Conservation (phyloP, 2,888 invertebrate genomes). For the Nephrotoma guestfalica region DNA sequence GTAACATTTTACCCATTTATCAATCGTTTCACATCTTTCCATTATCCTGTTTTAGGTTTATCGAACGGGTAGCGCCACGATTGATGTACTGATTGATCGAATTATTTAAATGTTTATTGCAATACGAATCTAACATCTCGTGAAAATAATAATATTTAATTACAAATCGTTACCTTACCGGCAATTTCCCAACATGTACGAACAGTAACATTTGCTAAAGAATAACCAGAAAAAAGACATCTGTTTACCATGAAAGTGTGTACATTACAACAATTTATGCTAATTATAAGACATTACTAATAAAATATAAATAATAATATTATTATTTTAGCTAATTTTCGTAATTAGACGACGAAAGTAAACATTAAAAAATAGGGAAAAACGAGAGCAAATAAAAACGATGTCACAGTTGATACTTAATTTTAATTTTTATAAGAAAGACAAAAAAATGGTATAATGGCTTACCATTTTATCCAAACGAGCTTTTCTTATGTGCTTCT, state of each 20-base stretch:
- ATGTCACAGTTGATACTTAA: neutral
- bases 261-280: neutral
- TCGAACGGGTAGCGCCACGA: too few species aligned
- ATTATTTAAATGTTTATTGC: too few species aligned
- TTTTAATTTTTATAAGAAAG: neutral
- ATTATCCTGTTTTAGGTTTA: too few species aligned
- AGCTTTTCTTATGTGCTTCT: neutral
- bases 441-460: neutral
- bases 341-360: neutral
- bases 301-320: neutral
- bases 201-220: neutral
- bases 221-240: neutral
- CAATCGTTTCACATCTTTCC: too few species aligned
- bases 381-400: neutral
- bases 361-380: neutral
- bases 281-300: neutral
- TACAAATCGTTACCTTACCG: neutral
- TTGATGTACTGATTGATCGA: too few species aligned
- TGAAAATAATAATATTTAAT: neutral
- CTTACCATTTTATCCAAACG: neutral
- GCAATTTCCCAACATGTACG: neutral
- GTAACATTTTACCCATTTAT: too few species aligned
- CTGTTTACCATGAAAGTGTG: neutral
- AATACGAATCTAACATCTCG: neutral
- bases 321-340: neutral